Evolutionary conservation across 1,140 invertebrate genomes (phyloP), one percentile per base, ranked within the genome.

Genomic region (Meloidogyne hapla): DNA sequence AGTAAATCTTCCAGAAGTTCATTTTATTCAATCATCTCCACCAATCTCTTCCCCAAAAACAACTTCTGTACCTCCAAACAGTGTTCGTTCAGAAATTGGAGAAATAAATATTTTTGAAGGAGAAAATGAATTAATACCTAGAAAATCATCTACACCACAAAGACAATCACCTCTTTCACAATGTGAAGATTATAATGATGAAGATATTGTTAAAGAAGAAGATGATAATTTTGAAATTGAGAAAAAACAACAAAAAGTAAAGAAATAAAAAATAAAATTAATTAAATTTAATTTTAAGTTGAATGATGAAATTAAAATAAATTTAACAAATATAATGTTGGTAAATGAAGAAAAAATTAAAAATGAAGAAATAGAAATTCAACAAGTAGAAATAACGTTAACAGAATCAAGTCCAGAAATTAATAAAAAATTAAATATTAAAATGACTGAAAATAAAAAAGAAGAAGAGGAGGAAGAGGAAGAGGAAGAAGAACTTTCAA

Each of bases 1-100:
- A 67, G 21, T 56, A 67, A 40, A 48, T 21, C 33, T 65, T 40
- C n/a, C 28, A 67, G 63, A 74, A 74, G 38, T 74, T 42, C 61
- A 66, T 72, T 40, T 64, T 45, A 61, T 64, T 40, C 25, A 40
- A 33, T 69, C 64, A 64, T 28, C 38, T 26, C 38, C 48, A 33
- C 42, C 26, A 9, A 13, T 45, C 33, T 63, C 12, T 33, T 33
- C 56, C n/a, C 28, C 48, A 38, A 26, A 61, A 38, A 61, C 13
- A 13, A 73, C 45, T 10, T 28, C 23, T 15, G 48, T 33, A 23
- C 71, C 71, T 61, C 71, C 48, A 61, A 73, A 73, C 15, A 73
- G 56, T 61, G n/a, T 40, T 40, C 71, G 71, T 25, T 63, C 48
- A 28, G 21, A 42, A 48, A 25, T 21, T 33, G 70, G 18, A 21